A percentile compares a stretch with the other conserved stretches of the same genome.
These are phyloP conservation scores for Styela clava DNA, from an alignment of 23 tunicate genomes.

Conservation along the genomic window DNA sequence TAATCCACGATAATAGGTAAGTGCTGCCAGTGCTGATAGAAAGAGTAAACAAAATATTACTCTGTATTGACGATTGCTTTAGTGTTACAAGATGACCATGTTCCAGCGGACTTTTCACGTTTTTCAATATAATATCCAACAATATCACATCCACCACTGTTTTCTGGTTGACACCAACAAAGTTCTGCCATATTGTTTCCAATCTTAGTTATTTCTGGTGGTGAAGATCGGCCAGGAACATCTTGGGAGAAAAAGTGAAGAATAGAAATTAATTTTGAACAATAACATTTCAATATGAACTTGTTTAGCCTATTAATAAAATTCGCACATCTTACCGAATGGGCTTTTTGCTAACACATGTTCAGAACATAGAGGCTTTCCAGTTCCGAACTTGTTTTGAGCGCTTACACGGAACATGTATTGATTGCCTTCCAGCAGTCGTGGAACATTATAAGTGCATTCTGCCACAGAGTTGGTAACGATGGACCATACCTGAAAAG, in stretches of 20 bases:
- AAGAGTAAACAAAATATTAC: conserved; percentile 7
- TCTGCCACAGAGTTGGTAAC: conserved; percentile 51
- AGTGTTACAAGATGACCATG: conserved; percentile 75
- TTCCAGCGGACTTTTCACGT: conserved; percentile 67
- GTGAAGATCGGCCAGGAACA: conserved; percentile 49
- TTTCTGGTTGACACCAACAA: conserved; percentile 75
- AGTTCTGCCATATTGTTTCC: conserved; percentile 53
- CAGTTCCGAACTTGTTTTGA: conserved; percentile 82
- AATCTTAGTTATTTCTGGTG: conserved; percentile 58
- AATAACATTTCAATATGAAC: too few relatives aligned
- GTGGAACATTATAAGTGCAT: conserved; percentile 33
- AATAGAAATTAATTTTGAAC: not conserved
- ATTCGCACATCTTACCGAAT: conserved; percentile 8
- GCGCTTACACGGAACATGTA: conserved; percentile 88
- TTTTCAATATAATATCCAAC: conserved; percentile 83
- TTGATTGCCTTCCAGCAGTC: conserved; percentile 74
- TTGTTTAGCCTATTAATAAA: not conserved
- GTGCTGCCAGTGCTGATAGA: too few relatives aligned
- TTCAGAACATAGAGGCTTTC: conserved; percentile 47
- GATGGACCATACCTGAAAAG: conserved; percentile 78
- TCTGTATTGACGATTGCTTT: conserved; percentile 40
- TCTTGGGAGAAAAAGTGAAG: not conserved
- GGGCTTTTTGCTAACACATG: conserved; percentile 58
- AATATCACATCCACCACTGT: conserved; percentile 61
- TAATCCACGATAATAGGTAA: too few relatives aligned